These are phyloP conservation scores for Platysteira castanea DNA, from an alignment of 2,113 vertebrate genomes.

Conservation along the genomic window DNA sequence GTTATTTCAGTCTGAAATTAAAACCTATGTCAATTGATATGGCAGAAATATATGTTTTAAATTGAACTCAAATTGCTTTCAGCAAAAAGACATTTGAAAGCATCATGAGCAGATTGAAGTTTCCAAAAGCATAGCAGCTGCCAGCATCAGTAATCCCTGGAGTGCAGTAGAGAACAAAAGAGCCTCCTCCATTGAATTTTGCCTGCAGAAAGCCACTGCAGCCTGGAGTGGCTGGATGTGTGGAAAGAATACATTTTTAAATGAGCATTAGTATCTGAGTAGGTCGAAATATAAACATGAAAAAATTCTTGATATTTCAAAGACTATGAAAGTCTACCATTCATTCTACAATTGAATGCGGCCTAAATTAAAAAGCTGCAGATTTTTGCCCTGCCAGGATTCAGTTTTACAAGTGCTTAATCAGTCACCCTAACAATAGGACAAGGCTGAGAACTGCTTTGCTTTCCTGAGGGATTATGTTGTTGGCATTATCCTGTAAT, in stretches of 20 bases:
- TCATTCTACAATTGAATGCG: not conserved
- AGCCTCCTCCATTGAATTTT: not conserved
- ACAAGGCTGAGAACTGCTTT: conserved; percentile 14
- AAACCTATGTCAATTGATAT: not conserved
- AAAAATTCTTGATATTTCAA: conserved; percentile 4
- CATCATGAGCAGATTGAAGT: not conserved
- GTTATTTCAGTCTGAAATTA: conserved; percentile 11
- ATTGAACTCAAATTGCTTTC: not conserved
- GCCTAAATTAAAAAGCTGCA: not conserved
- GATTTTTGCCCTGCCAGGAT: not conserved
- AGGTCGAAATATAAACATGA: conserved; percentile 26
- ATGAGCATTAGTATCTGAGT: not conserved
- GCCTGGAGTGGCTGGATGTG: not conserved
- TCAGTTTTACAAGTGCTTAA: conserved; percentile 23
- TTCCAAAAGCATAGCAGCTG: not conserved
- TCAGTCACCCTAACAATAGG: conserved; percentile 9
- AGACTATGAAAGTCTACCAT: conserved; percentile 9
- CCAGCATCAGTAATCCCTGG: not conserved
- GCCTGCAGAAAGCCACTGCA: not conserved
- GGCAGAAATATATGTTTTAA: not conserved
- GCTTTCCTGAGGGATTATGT: conserved; percentile 28
- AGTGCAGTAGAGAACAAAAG: not conserved
- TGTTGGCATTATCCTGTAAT: conserved; percentile 29
- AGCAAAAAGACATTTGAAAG: conserved; percentile 22
- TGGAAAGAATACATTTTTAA: conserved; percentile 27